phyloP scores from a whole-genome alignment of 2,113 vertebrate species.

The Chelonoidis abingdonii region DNA sequence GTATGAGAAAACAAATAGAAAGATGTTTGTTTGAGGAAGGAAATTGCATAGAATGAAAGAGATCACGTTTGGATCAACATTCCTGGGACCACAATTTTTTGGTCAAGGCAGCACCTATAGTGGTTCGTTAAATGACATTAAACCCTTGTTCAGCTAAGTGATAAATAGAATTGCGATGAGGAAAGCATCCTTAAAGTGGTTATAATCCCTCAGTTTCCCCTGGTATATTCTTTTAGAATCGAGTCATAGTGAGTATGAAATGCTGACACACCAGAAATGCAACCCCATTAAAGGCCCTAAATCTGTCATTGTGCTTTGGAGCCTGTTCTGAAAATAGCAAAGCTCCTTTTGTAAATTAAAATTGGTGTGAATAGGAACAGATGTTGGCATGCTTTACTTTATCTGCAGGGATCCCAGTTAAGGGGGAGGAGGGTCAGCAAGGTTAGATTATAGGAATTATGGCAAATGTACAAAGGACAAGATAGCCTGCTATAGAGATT shows the following conservation, averaged over 20 bases:
- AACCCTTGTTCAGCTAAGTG: slow-evolving; percentile 41
- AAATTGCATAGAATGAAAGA: neutral
- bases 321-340: slow-evolving; percentile 85
- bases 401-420: slow-evolving; percentile 78
- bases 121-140: slow-evolving; percentile 21
- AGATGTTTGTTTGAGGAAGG: neutral
- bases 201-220: slow-evolving; percentile 56
- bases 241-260: slow-evolving; percentile 81
- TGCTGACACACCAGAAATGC: slow-evolving; percentile 87
- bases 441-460: slow-evolving; percentile 76
- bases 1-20: neutral
- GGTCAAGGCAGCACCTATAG: neutral
- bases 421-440: slow-evolving; percentile 75
- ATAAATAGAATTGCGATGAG: slow-evolving; percentile 28
- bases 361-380: slow-evolving; percentile 84
- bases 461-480: slow-evolving; percentile 68
- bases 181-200: slow-evolving; percentile 56
- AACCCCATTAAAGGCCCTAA: slow-evolving; percentile 90
- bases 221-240: slow-evolving; percentile 80
- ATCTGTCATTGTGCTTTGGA: slow-evolving; percentile 90
- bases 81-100: slow-evolving; percentile 4
- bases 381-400: slow-evolving; percentile 83
- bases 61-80: neutral
- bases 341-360: slow-evolving; percentile 87
- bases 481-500: slow-evolving; percentile 32